Evolutionary conservation across 64 coral and sea anemone genomes (phyloP), one percentile per base, ranked within the genome.

Genomic region (Pachyseris speciosa): DNA sequence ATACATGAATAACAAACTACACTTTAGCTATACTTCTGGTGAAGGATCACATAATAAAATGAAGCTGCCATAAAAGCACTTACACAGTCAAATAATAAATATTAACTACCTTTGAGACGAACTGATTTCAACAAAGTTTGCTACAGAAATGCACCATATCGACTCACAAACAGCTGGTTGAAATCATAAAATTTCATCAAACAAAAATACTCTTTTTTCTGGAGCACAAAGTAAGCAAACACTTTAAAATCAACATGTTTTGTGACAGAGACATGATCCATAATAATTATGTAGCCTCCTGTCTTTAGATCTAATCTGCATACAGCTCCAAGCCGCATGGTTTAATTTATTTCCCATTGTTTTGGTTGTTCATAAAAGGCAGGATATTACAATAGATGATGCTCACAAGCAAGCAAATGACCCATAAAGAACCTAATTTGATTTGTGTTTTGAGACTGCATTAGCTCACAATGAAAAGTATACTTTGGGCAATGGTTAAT

Each of bases 261-360:
- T 75, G 10, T 76, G 73, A 76, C 26, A 31, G 15, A n/a, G 11
- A 26, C 43, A 28, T 7, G 9, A n/a, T 24, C 26, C 20, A 19
- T 58, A n/a, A n/a, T n/a, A n/a, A n/a, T n/a, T 20, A 79, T 36
- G 77, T 16, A 29, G 25, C 77, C 63, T 81, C 77, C 77, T 81
- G 77, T 37, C 29, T 10, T 17, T 10, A 40, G 30, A 61, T 81
- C 52, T 80, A 51, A 81, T 81, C 31, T 81, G 52, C 77, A 81
- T 81, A 81, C 17, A 61, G 22, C 31, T 37, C 16, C 43, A 3
- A 41, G 36, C 55, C 17, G 22, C 52, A 24, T 47, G 24, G 40
- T 37, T 74, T 26, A 3, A 74, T 74, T 74, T 44, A 9, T 22
- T 40, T 81, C 17, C 17, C 22, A 17, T 81, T 81, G 77, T 81